These are phyloP conservation scores for Ciconia stormi DNA, from an alignment of 2,113 vertebrate species.

Conservation along the genomic window DNA sequence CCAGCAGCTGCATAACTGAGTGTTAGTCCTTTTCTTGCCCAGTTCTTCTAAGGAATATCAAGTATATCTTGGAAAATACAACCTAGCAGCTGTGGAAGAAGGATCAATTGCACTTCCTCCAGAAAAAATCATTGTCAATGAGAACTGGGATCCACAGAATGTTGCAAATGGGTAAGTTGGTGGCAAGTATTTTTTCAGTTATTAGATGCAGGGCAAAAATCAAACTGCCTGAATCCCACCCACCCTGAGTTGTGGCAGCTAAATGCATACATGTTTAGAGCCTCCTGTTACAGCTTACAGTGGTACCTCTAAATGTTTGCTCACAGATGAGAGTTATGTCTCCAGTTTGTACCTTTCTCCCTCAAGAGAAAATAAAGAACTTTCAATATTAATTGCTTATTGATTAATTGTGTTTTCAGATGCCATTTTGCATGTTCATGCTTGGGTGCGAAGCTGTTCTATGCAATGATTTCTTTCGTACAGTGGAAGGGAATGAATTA, in stretches of 20 bases:
- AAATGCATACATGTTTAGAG: neutral
- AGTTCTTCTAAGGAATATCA: constrained; percentile 69
- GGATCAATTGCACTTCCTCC: constrained; percentile 62
- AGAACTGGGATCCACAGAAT: constrained; percentile 69
- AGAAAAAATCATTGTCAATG: constrained; percentile 75
- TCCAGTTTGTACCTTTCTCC: neutral
- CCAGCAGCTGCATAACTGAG: neutral
- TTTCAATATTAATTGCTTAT: neutral
- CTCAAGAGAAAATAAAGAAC: neutral
- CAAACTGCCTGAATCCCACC: neutral
- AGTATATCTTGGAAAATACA: constrained; percentile 81
- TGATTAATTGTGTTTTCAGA: neutral
- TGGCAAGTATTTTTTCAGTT: neutral
- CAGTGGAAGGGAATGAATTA: neutral
- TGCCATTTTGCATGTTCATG: neutral
- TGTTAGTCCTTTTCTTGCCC: neutral
- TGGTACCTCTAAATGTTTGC: neutral
- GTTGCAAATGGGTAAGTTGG: constrained; percentile 57
- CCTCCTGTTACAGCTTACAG: neutral
- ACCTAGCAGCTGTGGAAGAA: constrained; percentile 67
- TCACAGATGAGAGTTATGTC: neutral
- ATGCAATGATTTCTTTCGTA: neutral
- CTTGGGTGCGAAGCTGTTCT: neutral
- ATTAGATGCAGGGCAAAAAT: neutral
- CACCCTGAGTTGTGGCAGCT: neutral